These are phyloP conservation scores for Epinephelus coioides DNA, from an alignment of 2,797 vertebrate genomes.

Conservation along the genomic window DNA sequence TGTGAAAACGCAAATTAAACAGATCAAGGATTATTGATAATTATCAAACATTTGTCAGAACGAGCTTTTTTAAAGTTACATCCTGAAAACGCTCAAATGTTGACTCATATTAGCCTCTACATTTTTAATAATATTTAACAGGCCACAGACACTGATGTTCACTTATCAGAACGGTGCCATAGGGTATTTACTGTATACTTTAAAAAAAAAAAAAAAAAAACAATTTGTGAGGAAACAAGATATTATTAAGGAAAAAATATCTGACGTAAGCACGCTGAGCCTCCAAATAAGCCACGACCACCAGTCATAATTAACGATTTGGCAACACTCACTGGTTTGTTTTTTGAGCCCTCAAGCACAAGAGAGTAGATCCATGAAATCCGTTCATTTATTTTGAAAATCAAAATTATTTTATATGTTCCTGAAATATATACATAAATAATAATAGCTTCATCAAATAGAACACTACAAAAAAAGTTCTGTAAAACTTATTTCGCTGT, in stretches of 20 bases:
- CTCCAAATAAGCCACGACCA: not conserved
- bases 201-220: not conserved
- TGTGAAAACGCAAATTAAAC: not conserved
- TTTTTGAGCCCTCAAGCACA: not conserved
- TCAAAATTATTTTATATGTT: not conserved
- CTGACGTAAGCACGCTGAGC: too few relatives aligned
- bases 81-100: not conserved
- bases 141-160: not conserved
- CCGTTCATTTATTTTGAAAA: not conserved
- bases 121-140: conserved; percentile 8
- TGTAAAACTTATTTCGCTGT: not conserved
- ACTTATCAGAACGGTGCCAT: not conserved
- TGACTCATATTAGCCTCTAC: not conserved
- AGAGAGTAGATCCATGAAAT: not conserved
- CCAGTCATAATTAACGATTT: not conserved
- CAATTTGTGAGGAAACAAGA: not conserved
- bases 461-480: not conserved
- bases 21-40: not conserved
- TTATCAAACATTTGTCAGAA: not conserved
- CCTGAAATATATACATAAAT: not conserved
- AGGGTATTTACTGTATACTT: not conserved
- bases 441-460: not conserved
- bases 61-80: not conserved
- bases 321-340: not conserved
- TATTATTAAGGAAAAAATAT: not conserved